Percentiles rank a stretch among this genome's conserved stretches.
Conservation (phyloP, 1,140 invertebrate species). For the Sycobia sp. region DNA sequence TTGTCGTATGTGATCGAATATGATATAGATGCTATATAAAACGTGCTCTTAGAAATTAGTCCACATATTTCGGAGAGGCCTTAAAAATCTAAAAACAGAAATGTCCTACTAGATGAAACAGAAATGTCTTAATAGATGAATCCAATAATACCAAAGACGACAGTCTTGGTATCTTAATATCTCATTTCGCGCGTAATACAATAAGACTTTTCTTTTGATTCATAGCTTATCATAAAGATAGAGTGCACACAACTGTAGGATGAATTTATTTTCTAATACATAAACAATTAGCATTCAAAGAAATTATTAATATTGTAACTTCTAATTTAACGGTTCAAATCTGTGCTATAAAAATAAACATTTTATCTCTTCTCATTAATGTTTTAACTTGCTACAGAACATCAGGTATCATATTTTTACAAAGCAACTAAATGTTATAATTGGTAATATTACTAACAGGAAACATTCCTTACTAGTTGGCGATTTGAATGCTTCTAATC, state of each 20-base stretch:
- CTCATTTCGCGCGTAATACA: no score
- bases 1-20: no score
- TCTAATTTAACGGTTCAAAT: background rate
- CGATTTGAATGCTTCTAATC: conserved; percentile 11
- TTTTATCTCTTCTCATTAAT: background rate
- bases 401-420: background rate
- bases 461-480: background rate
- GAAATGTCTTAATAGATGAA: no score
- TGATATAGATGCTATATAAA: no score
- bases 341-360: conserved; percentile 16
- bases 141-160: no score
- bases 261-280: conserved; percentile 7
- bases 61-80: no score
- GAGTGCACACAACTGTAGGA: conserved; percentile 7
- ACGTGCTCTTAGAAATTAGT: no score
- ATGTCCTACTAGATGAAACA: no score
- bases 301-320: background rate
- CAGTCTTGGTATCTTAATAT: no score
- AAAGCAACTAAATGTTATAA: background rate
- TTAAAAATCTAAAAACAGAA: no score
- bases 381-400: conserved; percentile 3
- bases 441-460: background rate
- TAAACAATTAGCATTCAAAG: conserved; percentile 7
- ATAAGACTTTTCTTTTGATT: conserved; percentile 3
- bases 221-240: no score